Conservation (phyloP, 2,797 vertebrate species). For the Alca torda region DNA sequence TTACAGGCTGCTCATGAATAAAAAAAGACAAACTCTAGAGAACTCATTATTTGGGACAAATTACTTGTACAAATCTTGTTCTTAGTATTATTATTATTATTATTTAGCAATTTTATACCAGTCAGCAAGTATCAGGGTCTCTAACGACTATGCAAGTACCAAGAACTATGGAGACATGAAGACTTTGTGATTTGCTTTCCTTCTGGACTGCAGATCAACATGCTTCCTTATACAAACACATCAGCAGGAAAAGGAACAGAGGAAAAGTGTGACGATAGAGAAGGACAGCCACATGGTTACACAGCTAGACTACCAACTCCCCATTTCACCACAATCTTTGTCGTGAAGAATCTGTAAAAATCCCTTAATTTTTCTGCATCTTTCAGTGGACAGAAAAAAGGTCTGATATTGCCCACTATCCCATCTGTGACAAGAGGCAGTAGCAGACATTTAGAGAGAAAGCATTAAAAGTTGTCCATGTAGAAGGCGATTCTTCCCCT, state of each 20-base stretch:
- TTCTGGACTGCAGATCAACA: background rate
- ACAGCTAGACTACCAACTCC: background rate
- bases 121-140: background rate
- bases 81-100: background rate
- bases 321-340: background rate
- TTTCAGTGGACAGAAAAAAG: background rate
- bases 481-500: background rate
- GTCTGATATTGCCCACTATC: background rate
- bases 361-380: background rate
- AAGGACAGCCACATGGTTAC: background rate
- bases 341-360: background rate
- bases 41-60: constrained; percentile 3
- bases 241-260: background rate
- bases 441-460: background rate
- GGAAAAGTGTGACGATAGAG: background rate
- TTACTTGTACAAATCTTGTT: constrained; percentile 8
- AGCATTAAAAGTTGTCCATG: background rate
- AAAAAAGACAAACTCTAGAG: background rate
- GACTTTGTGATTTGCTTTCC: background rate
- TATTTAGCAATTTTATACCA: constrained; percentile 1
- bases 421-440: fast-evolving
- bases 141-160: background rate
- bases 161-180: background rate
- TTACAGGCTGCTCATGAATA: constrained; percentile 7
- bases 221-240: background rate